Percentiles rank a stretch among this genome's conserved stretches.
Evolutionary conservation across 2,113 vertebrate species (phyloP).

Genomic region (Atractosteus spatula): DNA sequence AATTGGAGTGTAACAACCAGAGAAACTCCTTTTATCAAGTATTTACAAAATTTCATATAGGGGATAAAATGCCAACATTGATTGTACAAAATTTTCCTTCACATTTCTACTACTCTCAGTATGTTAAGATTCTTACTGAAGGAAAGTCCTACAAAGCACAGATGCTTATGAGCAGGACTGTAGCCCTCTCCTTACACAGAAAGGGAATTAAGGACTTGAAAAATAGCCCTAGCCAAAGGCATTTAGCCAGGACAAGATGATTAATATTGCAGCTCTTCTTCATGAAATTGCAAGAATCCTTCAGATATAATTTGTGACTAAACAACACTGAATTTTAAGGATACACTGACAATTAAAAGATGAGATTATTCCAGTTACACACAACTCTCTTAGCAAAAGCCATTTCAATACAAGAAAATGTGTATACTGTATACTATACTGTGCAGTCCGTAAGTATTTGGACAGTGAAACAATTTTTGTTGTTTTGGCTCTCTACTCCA

Average conservation of each 20-base stretch:
- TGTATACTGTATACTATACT: too few relatives aligned
- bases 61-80: background rate
- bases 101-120: background rate
- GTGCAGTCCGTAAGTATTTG: too few relatives aligned
- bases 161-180: background rate
- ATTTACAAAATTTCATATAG: background rate
- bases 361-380: background rate
- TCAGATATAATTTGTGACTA: slow-evolving; percentile 38
- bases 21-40: too few relatives aligned
- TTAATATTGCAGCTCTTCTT: slow-evolving; percentile 29
- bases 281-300: slow-evolving; percentile 30
- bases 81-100: too few relatives aligned
- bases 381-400: too few relatives aligned
- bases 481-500: too few relatives aligned
- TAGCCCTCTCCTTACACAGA: slow-evolving; percentile 28
- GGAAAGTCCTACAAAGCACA: background rate
- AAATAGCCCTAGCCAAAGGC: slow-evolving; percentile 28
- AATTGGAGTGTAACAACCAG: too few relatives aligned
- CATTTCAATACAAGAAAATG: too few relatives aligned
- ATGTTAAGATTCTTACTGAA: background rate
- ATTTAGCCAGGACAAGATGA: slow-evolving; percentile 9
- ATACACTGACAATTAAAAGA: background rate
- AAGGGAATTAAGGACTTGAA: slow-evolving; percentile 30
- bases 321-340: background rate
- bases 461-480: too few relatives aligned